Percentiles rank a stretch among this genome's conserved stretches.
Evolutionary conservation across 2,113 vertebrate species (phyloP).

Genomic region (Thryonomys swinderianus): DNA sequence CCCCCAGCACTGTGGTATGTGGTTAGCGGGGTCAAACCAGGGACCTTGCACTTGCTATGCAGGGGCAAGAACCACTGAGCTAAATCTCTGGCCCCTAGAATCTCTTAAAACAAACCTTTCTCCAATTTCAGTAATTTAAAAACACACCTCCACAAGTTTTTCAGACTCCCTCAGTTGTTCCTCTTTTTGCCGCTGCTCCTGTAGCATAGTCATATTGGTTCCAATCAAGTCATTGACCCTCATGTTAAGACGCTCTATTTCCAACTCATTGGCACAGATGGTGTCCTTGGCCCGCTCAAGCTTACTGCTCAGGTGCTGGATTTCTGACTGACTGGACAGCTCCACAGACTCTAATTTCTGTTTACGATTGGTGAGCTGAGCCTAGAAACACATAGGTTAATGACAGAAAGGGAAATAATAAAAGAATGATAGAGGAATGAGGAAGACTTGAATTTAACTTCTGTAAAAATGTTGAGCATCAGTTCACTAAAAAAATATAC

Average conservation of each 20-base stretch:
- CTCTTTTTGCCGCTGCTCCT: conserved; percentile 86
- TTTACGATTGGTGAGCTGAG: conserved; percentile 84
- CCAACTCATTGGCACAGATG: conserved; percentile 90
- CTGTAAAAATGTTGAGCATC: background rate
- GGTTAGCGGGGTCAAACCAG: too few relatives aligned
- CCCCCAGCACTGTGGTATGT: too few relatives aligned
- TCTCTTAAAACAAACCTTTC: conserved; percentile 8
- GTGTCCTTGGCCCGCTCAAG: conserved; percentile 90
- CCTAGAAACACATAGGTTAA: conserved; percentile 82
- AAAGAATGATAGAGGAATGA: background rate
- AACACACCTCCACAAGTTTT: conserved; percentile 88
- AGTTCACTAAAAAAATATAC: background rate
- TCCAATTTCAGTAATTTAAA: conserved; percentile 20
- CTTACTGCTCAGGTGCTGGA: conserved; percentile 88
- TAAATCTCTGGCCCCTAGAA: too few relatives aligned
- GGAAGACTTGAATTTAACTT: background rate
- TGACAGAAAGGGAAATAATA: conserved; percentile 26
- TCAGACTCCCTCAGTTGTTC: conserved; percentile 87
- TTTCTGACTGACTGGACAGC: conserved; percentile 87
- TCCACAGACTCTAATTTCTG: conserved; percentile 89
- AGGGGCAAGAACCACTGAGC: too few relatives aligned
- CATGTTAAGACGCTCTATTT: conserved; percentile 90
- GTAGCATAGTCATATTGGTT: conserved; percentile 79
- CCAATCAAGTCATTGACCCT: conserved; percentile 84
- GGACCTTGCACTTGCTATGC: too few relatives aligned